Evolutionary conservation across 2,113 vertebrate species (phyloP).

Genomic region (Percopsis transmontana): DNA sequence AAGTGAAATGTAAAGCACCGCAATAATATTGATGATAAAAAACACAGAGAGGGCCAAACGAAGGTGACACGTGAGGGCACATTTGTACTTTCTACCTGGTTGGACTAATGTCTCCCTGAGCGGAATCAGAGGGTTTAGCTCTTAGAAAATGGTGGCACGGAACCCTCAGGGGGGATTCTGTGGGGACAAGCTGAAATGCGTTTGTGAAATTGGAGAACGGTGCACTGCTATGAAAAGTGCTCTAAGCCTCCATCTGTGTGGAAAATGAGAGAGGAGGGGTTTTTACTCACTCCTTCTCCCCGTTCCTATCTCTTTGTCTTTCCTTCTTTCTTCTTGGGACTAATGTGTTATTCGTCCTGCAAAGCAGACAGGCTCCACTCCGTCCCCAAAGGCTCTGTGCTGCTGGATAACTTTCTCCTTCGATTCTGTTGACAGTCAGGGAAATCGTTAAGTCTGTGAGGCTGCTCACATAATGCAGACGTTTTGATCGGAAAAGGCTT

Average conservation of each 20-base stretch:
- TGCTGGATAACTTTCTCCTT: conserved; percentile 34
- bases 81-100: background rate
- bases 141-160: conserved; percentile 22
- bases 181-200: conserved; percentile 36
- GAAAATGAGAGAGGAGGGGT: conserved; percentile 51
- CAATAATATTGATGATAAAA: background rate
- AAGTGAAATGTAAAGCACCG: background rate
- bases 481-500: conserved; percentile 13
- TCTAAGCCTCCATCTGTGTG: conserved; percentile 58
- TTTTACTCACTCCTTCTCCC: conserved; percentile 27
- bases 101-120: conserved; percentile 6
- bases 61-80: background rate
- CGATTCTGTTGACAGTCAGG: conserved; percentile 22
- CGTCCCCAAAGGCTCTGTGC: conserved; percentile 24
- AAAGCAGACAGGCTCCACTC: conserved; percentile 38
- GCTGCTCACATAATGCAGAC: conserved; percentile 31
- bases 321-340: background rate
- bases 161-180: conserved; percentile 25
- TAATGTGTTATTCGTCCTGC: conserved; percentile 59
- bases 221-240: conserved; percentile 45
- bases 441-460: conserved; percentile 36
- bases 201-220: conserved; percentile 55
- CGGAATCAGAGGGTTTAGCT: background rate
- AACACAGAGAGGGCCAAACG: background rate
- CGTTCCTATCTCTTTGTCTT: conserved; percentile 10